Percentiles rank a stretch among this genome's conserved stretches.
phyloP scores from a whole-genome alignment of 23 tunicate genomes.

The Styela plicata region DNA sequence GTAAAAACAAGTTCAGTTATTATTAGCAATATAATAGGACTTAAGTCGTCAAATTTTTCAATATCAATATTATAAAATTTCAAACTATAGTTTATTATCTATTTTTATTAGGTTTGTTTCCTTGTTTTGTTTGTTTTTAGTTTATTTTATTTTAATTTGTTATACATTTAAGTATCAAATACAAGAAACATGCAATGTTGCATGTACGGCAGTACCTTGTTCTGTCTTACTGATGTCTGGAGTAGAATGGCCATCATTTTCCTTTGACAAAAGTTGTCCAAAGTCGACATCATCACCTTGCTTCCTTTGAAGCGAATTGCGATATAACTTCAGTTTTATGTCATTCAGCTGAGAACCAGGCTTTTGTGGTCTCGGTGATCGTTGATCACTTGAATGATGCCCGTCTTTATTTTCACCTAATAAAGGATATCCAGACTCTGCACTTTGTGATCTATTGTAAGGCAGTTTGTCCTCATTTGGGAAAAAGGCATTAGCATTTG shows the following conservation, averaged over 20 bases:
- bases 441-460: conserved; percentile 9
- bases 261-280: neutral
- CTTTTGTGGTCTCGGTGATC: neutral
- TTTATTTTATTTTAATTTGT: no score
- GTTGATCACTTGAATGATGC: neutral
- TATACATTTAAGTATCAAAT: no score
- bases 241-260: neutral
- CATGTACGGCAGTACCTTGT: no score
- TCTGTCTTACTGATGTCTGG: neutral
- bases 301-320: neutral
- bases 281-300: neutral
- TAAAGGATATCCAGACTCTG: neutral
- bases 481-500: conserved; percentile 15
- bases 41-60: no score
- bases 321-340: conserved; percentile 4
- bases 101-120: no score
- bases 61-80: no score
- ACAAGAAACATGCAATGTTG: no score
- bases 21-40: no score
- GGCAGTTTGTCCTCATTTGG: conserved; percentile 10
- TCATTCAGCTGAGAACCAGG: conserved; percentile 3
- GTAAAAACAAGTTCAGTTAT: no score
- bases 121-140: no score
- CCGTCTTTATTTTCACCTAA: neutral
- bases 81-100: no score